These are phyloP conservation scores for Myrmecobius fasciatus DNA, from an alignment of 2,113 vertebrate genomes.

Conservation along the genomic window DNA sequence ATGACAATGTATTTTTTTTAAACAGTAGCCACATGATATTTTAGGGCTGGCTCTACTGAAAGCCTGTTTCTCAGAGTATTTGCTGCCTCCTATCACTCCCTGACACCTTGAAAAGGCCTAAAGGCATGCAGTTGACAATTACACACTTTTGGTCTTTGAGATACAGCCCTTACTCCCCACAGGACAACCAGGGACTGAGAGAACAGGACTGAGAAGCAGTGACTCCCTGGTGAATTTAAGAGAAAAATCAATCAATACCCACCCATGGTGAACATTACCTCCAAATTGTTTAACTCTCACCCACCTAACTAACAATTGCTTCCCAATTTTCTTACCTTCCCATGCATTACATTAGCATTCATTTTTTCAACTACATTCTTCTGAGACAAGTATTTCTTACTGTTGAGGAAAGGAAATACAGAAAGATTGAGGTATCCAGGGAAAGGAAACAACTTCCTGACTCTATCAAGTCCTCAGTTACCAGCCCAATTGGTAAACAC, in stretches of 20 bases:
- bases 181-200: neutral
- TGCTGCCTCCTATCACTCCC: neutral
- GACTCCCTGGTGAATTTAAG: neutral
- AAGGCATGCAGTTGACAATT: neutral
- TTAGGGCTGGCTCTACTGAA: constrained; percentile 20
- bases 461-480: neutral
- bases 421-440: constrained; percentile 35
- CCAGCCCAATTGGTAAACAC: neutral
- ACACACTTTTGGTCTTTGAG: neutral
- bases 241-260: neutral
- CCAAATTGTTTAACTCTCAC: neutral
- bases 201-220: neutral
- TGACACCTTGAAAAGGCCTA: neutral
- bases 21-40: neutral
- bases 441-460: constrained; percentile 16
- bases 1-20: neutral
- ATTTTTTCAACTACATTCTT: constrained; percentile 99
- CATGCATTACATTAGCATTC: constrained; percentile 95
- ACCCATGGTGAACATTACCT: neutral
- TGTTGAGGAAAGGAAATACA: constrained; percentile 72
- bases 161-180: neutral
- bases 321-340: constrained; percentile 88
- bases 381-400: constrained; percentile 98
- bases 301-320: neutral
- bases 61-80: neutral